Conservation (phyloP, 2,888 invertebrate species). For the Dastarcus helophoroides region DNA sequence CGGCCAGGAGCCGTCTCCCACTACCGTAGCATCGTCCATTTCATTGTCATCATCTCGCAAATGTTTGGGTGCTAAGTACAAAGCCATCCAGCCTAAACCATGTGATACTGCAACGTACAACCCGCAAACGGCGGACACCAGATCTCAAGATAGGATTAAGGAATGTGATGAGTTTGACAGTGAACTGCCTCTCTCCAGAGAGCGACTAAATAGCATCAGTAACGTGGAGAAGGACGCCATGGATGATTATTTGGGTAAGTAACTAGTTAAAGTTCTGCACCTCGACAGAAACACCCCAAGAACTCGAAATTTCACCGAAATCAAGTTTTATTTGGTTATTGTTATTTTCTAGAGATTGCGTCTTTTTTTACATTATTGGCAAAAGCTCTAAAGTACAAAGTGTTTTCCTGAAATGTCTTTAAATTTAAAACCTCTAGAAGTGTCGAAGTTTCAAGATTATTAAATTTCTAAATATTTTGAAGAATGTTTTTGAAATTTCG, state of each 20-base stretch:
- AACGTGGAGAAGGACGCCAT: constrained; percentile 70
- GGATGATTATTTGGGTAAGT: constrained; percentile 61
- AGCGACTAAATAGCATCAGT: constrained; percentile 62
- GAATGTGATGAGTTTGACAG: constrained; percentile 16
- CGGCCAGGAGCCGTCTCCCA: constrained; percentile 16
- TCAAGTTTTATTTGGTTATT: too few species aligned
- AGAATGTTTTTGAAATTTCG: too few species aligned
- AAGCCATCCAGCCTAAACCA: constrained; percentile 42
- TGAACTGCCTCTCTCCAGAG: constrained; percentile 37
- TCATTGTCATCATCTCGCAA: constrained; percentile 16
- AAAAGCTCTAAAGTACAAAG: too few species aligned
- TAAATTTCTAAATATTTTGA: too few species aligned
- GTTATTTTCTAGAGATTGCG: too few species aligned
- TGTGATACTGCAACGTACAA: constrained; percentile 37
- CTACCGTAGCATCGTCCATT: constrained; percentile 15
- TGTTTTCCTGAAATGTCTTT: too few species aligned
- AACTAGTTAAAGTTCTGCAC: too few species aligned
- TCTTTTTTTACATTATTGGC: too few species aligned
- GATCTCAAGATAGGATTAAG: constrained; percentile 32
- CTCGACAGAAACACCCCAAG: too few species aligned
- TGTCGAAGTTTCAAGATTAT: too few species aligned
- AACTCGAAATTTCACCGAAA: too few species aligned
- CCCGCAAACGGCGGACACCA: constrained; percentile 27
- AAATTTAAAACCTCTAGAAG: too few species aligned
- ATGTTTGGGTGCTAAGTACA: constrained; percentile 36